Evolutionary conservation across 2,113 vertebrate genomes (phyloP).

Genomic region (Pogonocichla stellata): DNA sequence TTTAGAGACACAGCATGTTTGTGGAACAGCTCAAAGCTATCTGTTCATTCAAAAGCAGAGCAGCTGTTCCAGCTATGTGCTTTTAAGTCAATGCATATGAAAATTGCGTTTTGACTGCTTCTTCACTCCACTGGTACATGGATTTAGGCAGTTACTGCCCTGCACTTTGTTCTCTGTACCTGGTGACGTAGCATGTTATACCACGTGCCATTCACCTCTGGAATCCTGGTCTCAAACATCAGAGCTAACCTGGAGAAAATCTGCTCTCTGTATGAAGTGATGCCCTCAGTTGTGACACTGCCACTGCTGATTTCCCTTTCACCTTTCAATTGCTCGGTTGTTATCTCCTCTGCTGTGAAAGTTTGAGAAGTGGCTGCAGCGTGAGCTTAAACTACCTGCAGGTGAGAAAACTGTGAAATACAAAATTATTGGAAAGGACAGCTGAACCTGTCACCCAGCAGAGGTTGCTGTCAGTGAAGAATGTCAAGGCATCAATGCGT

Average conservation of each 20-base stretch:
- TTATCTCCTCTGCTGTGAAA: neutral
- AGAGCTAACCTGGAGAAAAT: neutral
- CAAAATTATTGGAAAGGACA: rapidly evolving
- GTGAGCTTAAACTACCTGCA: neutral
- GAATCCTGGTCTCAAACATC: neutral
- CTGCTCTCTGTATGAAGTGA: neutral
- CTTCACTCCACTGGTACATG: neutral
- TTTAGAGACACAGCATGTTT: neutral
- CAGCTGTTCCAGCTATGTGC: neutral
- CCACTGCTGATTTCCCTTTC: neutral
- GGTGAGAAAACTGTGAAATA: neutral
- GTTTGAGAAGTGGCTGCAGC: neutral
- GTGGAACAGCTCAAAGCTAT: neutral
- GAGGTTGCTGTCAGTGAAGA: neutral
- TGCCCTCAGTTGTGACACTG: neutral
- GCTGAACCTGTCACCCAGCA: neutral
- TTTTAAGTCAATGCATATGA: neutral
- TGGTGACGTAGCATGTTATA: rapidly evolving
- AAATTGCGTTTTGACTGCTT: neutral
- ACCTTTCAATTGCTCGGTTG: neutral
- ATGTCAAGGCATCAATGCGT: neutral
- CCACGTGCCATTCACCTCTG: neutral
- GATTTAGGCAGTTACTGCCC: neutral
- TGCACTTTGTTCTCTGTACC: neutral
- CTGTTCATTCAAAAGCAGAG: neutral